A percentile compares a stretch with the other conserved stretches of the same genome.
Evolutionary conservation across 1,140 invertebrate species (phyloP).

Genomic region (Spodoptera frugiperda): DNA sequence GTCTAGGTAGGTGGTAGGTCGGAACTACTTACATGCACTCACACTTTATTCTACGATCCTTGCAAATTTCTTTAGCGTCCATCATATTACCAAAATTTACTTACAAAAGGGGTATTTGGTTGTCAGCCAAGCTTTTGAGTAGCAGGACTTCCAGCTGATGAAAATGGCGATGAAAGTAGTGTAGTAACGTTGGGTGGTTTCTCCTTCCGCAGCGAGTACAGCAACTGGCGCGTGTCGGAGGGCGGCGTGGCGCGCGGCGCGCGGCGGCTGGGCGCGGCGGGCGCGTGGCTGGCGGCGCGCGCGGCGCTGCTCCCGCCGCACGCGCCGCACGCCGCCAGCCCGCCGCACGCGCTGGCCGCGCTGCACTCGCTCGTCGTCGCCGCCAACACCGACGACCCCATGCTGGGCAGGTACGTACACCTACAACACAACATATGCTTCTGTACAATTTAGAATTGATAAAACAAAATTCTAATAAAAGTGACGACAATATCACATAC

Average conservation of each 20-base stretch:
- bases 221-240: conserved; percentile 52
- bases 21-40: too few species aligned
- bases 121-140: too few species aligned
- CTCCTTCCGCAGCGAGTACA: conserved; percentile 62
- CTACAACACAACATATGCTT: neutral
- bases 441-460: too few species aligned
- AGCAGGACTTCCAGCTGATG: too few species aligned
- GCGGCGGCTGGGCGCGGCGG: conserved; percentile 55
- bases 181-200: too few species aligned
- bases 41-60: too few species aligned
- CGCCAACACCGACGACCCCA: conserved; percentile 62
- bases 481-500: neutral
- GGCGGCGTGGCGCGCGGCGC: conserved; percentile 54
- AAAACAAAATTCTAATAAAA: too few species aligned
- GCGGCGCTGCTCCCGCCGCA: conserved; percentile 49
- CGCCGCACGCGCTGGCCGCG: conserved; percentile 53
- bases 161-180: neutral
- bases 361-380: conserved; percentile 54
- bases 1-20: too few species aligned
- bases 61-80: too few species aligned
- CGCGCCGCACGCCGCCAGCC: conserved; percentile 45
- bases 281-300: conserved; percentile 56
- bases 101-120: too few species aligned
- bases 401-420: conserved; percentile 58
- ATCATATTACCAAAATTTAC: too few species aligned